Evolutionary conservation across 92 coral and sea anemone species (phyloP).

Genomic region (Virgularia gustaviana): DNA sequence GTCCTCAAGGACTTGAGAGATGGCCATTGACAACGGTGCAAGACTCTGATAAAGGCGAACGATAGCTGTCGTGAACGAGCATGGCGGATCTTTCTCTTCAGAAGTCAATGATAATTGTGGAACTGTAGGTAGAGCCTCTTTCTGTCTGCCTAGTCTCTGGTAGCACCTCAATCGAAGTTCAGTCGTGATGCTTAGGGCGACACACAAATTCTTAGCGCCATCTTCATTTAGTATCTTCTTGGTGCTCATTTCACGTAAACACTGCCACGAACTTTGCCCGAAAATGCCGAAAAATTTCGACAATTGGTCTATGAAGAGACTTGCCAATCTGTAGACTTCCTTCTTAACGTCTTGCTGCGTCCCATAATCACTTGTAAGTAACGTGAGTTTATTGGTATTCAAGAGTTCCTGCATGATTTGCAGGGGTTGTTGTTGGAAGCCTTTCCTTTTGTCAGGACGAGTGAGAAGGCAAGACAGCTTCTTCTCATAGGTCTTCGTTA

Average conservation of each 20-base stretch:
- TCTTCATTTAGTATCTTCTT: not conserved
- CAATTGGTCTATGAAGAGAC: constrained; percentile 20
- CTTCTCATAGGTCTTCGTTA: not conserved
- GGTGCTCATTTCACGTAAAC: constrained; percentile 1
- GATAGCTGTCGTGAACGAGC: constrained; percentile 15
- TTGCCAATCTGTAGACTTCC: constrained; percentile 27
- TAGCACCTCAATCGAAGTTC: constrained; percentile 28
- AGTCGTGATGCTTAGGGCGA: constrained; percentile 13
- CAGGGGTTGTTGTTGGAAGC: constrained; percentile 8
- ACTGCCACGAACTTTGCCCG: constrained; percentile 22
- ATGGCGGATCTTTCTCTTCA: not conserved
- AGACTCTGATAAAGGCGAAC: constrained; percentile 30
- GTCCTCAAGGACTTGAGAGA: constrained; percentile 5
- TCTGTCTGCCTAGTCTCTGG: constrained; percentile 26
- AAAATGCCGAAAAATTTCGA: constrained; percentile 31
- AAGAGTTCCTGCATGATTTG: not conserved
- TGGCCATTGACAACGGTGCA: constrained; percentile 11
- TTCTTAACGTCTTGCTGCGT: constrained; percentile 24
- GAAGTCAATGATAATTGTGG: not conserved
- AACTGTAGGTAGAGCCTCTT: constrained; percentile 32
- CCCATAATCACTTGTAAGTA: not conserved
- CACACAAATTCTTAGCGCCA: constrained; percentile 3
- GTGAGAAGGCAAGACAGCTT: constrained; percentile 9
- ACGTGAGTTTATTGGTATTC: not conserved
- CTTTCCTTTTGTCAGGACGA: constrained; percentile 2